Percentiles rank a stretch among this genome's conserved stretches.
Conservation (phyloP, 2,113 vertebrate species). For the Ondatra zibethicus region DNA sequence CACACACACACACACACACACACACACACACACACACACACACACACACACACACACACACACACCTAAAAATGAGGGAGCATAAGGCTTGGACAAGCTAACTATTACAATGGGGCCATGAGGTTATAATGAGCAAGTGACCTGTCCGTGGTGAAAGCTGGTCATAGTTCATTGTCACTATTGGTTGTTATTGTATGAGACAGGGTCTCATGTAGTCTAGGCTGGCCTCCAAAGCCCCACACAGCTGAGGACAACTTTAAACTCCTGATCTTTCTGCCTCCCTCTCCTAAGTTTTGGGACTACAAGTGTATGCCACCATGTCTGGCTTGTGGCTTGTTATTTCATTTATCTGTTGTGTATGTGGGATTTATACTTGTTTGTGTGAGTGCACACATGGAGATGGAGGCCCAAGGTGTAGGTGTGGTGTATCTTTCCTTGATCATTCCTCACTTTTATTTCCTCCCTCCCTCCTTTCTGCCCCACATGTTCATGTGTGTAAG, state of each 20-base stretch:
- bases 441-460: not conserved
- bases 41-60: too few relatives aligned
- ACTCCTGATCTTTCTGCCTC: not conserved
- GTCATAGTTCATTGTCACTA: not conserved
- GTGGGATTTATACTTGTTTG: not conserved
- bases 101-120: not conserved
- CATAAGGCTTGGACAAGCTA: not conserved
- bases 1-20: too few relatives aligned
- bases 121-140: not conserved
- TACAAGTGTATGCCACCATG: too few relatives aligned
- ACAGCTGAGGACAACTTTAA: not conserved
- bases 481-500: not conserved
- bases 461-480: too few relatives aligned
- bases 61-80: not conserved
- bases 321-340: not conserved
- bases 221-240: not conserved
- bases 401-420: not conserved
- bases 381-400: not conserved
- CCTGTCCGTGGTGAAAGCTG: not conserved
- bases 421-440: not conserved
- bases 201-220: not conserved
- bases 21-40: too few relatives aligned
- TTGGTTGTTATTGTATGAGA: not conserved
- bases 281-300: not conserved
- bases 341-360: not conserved